Base-by-base conservation (phyloP, 2,888 invertebrate species). In the Leptinotarsa peninsularis region DNA sequence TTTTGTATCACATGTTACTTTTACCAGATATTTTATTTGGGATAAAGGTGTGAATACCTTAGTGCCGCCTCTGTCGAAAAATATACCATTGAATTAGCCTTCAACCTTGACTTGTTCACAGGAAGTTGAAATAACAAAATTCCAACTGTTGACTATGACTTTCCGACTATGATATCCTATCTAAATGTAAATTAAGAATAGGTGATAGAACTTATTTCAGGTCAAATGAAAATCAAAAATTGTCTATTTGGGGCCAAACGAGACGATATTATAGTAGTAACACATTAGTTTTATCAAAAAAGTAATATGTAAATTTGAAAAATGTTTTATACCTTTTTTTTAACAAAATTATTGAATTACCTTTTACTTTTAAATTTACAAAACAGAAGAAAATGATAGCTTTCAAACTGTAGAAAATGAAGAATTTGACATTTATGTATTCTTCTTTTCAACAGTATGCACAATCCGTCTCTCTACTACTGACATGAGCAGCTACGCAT, bases 221-320 rank as follows among this genome's bases (percentile, higher is more conserved):
- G 63, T 63, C 63, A 63, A 63, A 63, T 63, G 63, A 33, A 63
- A 63, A 63, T 43, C n/a, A 63, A 63, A 63, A 33, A 63, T 63
- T 63, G 33, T 33, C 18, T 10, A 63, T 63, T 10, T 0, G 10
- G 10, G 43, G 10, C 10, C 43, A 43, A 43, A 43, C 10, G 43
- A 43, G 43, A 3, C 43, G 10, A 43, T 43, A 43, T 10, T 43
- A 43, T 43, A 10, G 43, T 43, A 4, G 43, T 43, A 10, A 43
- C 10, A 33, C 7, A 43, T 10, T 10, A 43, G 43, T 43, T 43
- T 43, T 43, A 43, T 43, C 43, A 10, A 43, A 43, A 43, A 43
- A 10, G 43, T 43, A 43, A 10, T 43, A 43, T 43, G 10, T 43
- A 10, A 43, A 43, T 43, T 43, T 10, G 43, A 43, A 43, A 43